Conservation (phyloP, 2,113 vertebrate species). For the Rafetus swinhoei region DNA sequence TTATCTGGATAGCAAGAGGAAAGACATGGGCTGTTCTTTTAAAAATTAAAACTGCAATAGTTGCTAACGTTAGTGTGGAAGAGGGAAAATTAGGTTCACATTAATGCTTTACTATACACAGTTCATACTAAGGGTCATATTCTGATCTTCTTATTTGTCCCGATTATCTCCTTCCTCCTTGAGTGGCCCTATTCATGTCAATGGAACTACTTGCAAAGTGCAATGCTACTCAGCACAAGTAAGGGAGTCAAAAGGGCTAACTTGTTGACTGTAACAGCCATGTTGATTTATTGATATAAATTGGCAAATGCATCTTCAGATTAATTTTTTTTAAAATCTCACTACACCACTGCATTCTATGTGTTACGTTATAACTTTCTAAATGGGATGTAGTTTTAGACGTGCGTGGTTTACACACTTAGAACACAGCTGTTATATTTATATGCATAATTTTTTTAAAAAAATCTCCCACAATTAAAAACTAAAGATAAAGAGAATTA, state of each 20-base stretch:
- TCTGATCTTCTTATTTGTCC: neutral
- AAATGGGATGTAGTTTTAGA: neutral
- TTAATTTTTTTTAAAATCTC: constrained; percentile 35
- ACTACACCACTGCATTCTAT: constrained; percentile 25
- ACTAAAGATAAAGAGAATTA: neutral
- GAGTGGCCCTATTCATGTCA: neutral
- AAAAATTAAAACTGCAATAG: constrained; percentile 55
- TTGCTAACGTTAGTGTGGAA: constrained; percentile 17
- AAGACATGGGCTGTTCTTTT: constrained; percentile 50
- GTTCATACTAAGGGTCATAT: constrained; percentile 12
- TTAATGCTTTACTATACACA: constrained; percentile 18
- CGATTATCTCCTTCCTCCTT: neutral
- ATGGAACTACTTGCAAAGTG: neutral
- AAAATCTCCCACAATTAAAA: neutral
- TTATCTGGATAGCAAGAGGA: constrained; percentile 18
- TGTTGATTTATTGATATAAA: constrained; percentile 14
- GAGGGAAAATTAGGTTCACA: constrained; percentile 1
- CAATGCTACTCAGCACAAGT: neutral
- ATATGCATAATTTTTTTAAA: neutral
- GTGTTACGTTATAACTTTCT: neutral
- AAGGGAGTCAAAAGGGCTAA: constrained; percentile 4
- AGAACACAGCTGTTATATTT: neutral
- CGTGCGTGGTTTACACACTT: neutral
- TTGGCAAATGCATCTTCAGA: constrained; percentile 1
- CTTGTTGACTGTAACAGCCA: neutral